Percentiles rank a stretch among this genome's conserved stretches.
These are phyloP conservation scores for Enteromius mattozi DNA, from an alignment of 2,797 vertebrate species.

Conservation along the genomic window DNA sequence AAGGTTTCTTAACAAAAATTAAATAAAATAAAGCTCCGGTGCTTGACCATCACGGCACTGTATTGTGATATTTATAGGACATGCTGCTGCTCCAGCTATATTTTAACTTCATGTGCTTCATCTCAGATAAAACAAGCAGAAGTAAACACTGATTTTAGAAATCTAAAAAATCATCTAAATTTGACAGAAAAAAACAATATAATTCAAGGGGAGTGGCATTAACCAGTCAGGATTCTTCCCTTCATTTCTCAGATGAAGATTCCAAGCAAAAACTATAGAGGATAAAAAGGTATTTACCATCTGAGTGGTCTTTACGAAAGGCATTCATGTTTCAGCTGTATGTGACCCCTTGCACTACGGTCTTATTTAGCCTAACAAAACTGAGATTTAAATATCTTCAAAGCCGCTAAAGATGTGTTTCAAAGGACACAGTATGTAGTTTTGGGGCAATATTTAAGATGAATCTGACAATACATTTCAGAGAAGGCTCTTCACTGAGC, in stretches of 20 bases:
- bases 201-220: conserved; percentile 32
- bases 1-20: not conserved
- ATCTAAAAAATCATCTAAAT: not conserved
- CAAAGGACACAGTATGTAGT: not conserved
- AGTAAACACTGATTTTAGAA: not conserved
- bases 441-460: conserved; percentile 42
- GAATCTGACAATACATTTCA: conserved; percentile 50
- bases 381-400: conserved; percentile 33
- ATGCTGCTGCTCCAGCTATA: not conserved
- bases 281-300: not conserved
- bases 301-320: conserved; percentile 15
- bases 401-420: conserved; percentile 28
- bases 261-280: not conserved
- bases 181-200: not conserved
- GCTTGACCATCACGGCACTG: conserved; percentile 42
- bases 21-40: conserved; percentile 48
- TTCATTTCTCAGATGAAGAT: conserved; percentile 12
- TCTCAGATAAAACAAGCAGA: not conserved
- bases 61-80: not conserved
- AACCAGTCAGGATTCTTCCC: conserved; percentile 54
- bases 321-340: conserved; percentile 19
- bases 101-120: not conserved
- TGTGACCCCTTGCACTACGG: not conserved
- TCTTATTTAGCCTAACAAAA: conserved; percentile 10
- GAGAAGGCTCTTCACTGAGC: conserved; percentile 44